Evolutionary conservation across 2,888 invertebrate species (phyloP), one percentile per base, ranked within the genome.

Genomic region (Bhutanitis thaidina): DNA sequence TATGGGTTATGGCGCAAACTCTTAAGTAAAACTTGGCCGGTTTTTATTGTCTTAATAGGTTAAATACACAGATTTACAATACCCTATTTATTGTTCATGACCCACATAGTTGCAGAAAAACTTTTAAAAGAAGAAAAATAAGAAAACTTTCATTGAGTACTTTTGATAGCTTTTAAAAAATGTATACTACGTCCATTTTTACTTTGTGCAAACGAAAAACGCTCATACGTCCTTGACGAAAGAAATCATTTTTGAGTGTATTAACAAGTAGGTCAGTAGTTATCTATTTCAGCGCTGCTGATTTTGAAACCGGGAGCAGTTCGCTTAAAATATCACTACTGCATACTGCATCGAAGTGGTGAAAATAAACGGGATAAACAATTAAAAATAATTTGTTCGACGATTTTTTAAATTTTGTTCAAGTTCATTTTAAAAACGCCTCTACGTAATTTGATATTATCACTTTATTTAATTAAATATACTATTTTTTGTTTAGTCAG

Each of bases 211-310:
- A 8, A 1, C 14, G 2, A 43, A 47, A 38, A 35, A 10, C 16
- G 20, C 9, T 39, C 54, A 56, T 65, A 62, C 51, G 16, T 10
- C 15, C 14, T 32, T 7, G 20, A n/a, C 1, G 44, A 53, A 63
- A 69, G 61, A 54, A 58, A 46, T 53, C 57, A 58, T 62, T 72
- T 73, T 73, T 15, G 58, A 54, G 49, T 67, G 64, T 49, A 59
- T 48, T 48, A 55, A 68, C 71, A 87, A 81, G 65, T 89, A 70
- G 88, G 88, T 85, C 88, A 85, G 65, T 65, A 62, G 61, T 71
- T 65, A 62, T 77, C 80, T 88, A 88, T 88, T 88, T 85, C 64
- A 65, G 79, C 71, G 71, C 69, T 68, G 73, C 62, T 67, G 69
- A 67, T 74, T 76, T 69, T 64, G 77, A 78, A 75, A 76, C 74